A percentile compares a stretch with the other conserved stretches of the same genome.
These are phyloP conservation scores for Leistus spinibarbis DNA, from an alignment of 2,888 invertebrate species.

Conservation along the genomic window DNA sequence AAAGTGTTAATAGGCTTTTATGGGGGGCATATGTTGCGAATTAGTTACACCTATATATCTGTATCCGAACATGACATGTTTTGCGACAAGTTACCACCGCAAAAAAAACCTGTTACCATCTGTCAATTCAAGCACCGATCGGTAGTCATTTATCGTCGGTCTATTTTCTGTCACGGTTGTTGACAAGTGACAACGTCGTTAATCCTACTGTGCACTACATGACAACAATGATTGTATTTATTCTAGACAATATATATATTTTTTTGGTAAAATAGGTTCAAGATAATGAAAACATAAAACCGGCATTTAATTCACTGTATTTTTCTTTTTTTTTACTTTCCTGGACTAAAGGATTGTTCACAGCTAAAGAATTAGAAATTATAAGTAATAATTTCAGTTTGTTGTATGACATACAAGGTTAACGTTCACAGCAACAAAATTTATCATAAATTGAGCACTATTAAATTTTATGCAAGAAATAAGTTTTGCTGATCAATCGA, in stretches of 20 bases:
- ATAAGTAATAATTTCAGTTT: too few relatives aligned
- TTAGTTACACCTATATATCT: conserved; percentile 35
- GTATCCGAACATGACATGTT: conserved; percentile 32
- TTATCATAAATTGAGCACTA: too few relatives aligned
- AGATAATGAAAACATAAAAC: too few relatives aligned
- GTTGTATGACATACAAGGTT: too few relatives aligned
- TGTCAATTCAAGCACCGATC: conserved; percentile 8
- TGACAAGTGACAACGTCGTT: neutral
- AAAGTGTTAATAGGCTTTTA: neutral
- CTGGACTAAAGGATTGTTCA: too few relatives aligned
- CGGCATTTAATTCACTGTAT: too few relatives aligned
- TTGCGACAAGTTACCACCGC: neutral
- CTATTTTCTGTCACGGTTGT: neutral
- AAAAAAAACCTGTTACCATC: neutral
- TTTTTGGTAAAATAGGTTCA: too few relatives aligned
- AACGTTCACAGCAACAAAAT: too few relatives aligned
- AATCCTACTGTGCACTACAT: neutral
- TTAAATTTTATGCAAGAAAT: neutral
- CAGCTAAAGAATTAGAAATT: too few relatives aligned
- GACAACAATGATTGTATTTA: neutral
- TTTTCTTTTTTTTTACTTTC: too few relatives aligned
- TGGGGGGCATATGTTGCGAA: conserved; percentile 27
- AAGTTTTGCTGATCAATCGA: neutral
- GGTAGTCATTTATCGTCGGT: neutral
- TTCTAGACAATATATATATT: too few relatives aligned